Base-by-base conservation (phyloP, 2,797 vertebrate genomes). In the Myoxocephalus aenaeus region DNA sequence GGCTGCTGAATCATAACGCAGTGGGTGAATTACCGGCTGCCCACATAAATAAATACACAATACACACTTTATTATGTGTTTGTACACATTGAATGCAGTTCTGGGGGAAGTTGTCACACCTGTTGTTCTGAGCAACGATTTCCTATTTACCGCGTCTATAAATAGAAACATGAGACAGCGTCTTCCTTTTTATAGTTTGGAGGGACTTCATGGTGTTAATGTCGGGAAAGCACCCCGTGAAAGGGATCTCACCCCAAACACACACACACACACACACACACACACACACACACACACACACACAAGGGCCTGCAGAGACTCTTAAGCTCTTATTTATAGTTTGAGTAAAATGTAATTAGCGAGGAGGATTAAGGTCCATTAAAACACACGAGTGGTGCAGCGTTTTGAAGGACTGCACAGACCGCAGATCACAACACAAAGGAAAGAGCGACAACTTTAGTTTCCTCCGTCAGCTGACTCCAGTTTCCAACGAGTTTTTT, bases 51-150 rank as follows among this genome's bases (percentile, higher is more conserved):
- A 22, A 50, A 71, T 27, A 25, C 18, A 50, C 38, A n/a, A 46
- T 18, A 7, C 15, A 29, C 27, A 38, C 2, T 38, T 27, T 14
- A 9, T 58, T 29, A 0, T 64, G 36, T 58, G 61, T 68, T 46
- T 69, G 3, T 2, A 9, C 22, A 53, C 11, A 22, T 53, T n/a
- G 51, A 13, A 54, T 22, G 34, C 4, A 27, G 17, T 12, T 6
- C 29, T 70, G 7, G 67, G 71, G 73, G 74, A 80, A 77, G 59
- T 77, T 29, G 0, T 64, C 68, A 8, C 68, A 8, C 86, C 87
- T 92, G 92, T 89, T 86, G 73, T 81, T 84, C 84, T 59, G 42
- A 70, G 72, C 78, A 25, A 17, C 27, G 18, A 77, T 76, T 85
- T 80, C 50, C 73, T 78, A 65, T 86, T 77, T 64, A 34, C 42